A percentile compares a stretch with the other conserved stretches of the same genome.
Conservation (phyloP, 1,140 invertebrate species). For the Calosoma granatense region DNA sequence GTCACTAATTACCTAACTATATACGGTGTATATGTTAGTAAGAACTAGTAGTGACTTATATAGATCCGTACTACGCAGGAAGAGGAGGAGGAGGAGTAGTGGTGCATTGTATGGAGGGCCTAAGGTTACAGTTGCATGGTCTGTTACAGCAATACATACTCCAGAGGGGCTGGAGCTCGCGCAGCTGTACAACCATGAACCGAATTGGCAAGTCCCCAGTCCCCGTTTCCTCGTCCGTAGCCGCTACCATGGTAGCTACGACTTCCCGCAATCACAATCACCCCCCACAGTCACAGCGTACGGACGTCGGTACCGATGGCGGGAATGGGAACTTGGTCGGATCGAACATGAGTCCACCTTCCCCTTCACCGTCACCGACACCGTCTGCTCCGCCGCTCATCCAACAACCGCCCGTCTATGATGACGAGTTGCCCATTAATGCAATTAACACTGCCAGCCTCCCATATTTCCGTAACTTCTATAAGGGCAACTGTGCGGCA, state of each 20-base stretch:
- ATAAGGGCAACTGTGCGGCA: conserved; percentile 27
- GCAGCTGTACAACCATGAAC: conserved; percentile 34
- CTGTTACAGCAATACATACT: conserved; percentile 33
- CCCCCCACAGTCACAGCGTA: not conserved
- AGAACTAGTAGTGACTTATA: too few relatives aligned
- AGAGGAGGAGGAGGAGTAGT: too few relatives aligned
- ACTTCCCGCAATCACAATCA: conserved; percentile 22
- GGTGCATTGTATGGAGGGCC: too few relatives aligned
- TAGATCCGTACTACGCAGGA: too few relatives aligned
- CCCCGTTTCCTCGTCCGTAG: conserved; percentile 32
- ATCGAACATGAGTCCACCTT: conserved; percentile 10
- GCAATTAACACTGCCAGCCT: conserved; percentile 37
- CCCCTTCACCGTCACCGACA: conserved; percentile 23
- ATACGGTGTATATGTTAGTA: too few relatives aligned
- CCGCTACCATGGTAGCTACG: conserved; percentile 36
- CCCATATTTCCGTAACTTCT: conserved; percentile 46
- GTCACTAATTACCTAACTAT: too few relatives aligned
- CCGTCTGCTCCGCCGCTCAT: conserved; percentile 25
- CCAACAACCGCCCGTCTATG: not conserved
- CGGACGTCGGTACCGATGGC: conserved; percentile 2
- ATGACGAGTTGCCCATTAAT: not conserved
- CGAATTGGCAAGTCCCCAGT: conserved; percentile 29
- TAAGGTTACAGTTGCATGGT: not conserved
- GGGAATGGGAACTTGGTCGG: not conserved
- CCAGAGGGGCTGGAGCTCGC: conserved; percentile 36